phyloP scores from a whole-genome alignment of 1,140 invertebrate species.

The Diprion similis region DNA sequence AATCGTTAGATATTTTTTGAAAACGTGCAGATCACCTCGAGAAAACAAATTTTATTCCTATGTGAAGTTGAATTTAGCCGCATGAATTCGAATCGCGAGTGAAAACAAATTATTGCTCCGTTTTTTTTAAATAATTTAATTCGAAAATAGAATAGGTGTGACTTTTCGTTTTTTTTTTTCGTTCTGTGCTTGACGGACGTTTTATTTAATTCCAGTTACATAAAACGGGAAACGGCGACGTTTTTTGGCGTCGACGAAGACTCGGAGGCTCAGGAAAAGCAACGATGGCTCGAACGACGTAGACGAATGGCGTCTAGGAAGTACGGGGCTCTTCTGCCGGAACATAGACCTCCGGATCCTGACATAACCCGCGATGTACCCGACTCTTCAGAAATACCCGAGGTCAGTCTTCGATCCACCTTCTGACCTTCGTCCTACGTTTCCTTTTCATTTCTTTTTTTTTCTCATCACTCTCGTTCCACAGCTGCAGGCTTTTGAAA shows the following conservation, averaged over 20 bases:
- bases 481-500: constrained; percentile 31
- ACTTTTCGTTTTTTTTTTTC: background rate
- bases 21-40: too few species aligned
- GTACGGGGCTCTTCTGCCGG: constrained; percentile 70
- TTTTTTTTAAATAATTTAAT: too few species aligned
- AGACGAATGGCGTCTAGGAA: constrained; percentile 75
- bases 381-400: constrained; percentile 54
- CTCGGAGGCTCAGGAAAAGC: constrained; percentile 72
- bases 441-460: constrained; percentile 11
- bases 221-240: constrained; percentile 77
- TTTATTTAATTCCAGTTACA: constrained; percentile 60
- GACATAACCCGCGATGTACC: constrained; percentile 67
- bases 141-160: background rate
- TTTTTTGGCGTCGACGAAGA: constrained; percentile 82
- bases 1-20: too few species aligned
- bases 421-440: background rate
- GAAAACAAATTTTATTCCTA: too few species aligned
- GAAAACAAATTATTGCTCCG: background rate
- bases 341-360: constrained; percentile 65
- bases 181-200: background rate
- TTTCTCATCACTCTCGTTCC: constrained; percentile 20
- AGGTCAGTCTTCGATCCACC: constrained; percentile 35
- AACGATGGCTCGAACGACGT: constrained; percentile 77
- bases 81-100: background rate
- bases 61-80: too few species aligned